Conservation (phyloP, 2,888 invertebrate genomes). For the Odontothrips loti region DNA sequence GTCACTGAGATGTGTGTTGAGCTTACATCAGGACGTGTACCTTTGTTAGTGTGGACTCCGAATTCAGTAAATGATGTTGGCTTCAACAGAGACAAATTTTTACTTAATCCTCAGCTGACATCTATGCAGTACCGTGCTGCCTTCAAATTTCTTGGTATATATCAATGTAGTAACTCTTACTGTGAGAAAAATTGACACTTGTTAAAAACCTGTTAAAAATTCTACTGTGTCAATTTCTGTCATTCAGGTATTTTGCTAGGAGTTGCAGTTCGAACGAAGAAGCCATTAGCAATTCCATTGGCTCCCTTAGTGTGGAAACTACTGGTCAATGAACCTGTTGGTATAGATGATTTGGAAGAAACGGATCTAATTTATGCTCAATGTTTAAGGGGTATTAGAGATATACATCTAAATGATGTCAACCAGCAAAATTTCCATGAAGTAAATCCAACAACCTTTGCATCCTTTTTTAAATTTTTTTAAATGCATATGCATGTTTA, state of each 20-base stretch:
- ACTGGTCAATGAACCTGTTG: slow-evolving; percentile 56
- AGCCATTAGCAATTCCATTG: slow-evolving; percentile 59
- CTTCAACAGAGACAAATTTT: slow-evolving; percentile 57
- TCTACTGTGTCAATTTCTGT: not conserved
- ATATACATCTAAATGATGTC: slow-evolving; percentile 57
- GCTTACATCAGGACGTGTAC: slow-evolving; percentile 55
- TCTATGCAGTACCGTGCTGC: slow-evolving; percentile 53
- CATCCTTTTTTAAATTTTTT: not conserved
- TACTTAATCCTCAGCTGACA: slow-evolving; percentile 57
- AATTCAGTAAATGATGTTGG: slow-evolving; percentile 59
- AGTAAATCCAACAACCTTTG: slow-evolving; percentile 35
- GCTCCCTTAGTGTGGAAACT: slow-evolving; percentile 62
- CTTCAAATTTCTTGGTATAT: slow-evolving; percentile 58
- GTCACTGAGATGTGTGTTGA: slow-evolving; percentile 65
- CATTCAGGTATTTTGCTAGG: slow-evolving; percentile 56
- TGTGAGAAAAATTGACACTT: not conserved
- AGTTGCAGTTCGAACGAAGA: slow-evolving; percentile 62
- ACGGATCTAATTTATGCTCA: slow-evolving; percentile 56
- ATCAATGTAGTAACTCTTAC: not conserved
- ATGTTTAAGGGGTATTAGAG: slow-evolving; percentile 56
- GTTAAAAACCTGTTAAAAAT: not conserved
- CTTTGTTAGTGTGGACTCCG: slow-evolving; percentile 58
- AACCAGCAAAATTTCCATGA: slow-evolving; percentile 58
- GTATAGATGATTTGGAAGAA: slow-evolving; percentile 59
- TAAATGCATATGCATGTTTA: not conserved